Percentiles rank a stretch among this genome's conserved stretches.
phyloP scores from a whole-genome alignment of 2,113 vertebrate genomes.

The Pitta sordida region DNA sequence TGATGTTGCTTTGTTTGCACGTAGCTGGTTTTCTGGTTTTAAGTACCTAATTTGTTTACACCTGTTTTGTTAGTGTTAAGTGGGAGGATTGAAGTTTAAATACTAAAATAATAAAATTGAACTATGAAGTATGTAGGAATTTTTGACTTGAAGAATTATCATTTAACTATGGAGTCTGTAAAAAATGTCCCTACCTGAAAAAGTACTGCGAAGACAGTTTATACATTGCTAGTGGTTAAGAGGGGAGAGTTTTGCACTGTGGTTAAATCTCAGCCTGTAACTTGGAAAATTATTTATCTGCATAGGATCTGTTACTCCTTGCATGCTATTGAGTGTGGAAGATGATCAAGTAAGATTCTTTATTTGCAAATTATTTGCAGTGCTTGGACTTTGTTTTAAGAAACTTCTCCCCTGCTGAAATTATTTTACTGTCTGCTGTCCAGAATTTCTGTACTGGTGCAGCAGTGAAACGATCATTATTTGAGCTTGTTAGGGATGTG shows the following conservation, averaged over 20 bases:
- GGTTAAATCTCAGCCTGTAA: not conserved
- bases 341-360: not conserved
- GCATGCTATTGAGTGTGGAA: not conserved
- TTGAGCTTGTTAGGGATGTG: not conserved
- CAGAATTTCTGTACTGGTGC: not conserved
- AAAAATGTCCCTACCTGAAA: not conserved
- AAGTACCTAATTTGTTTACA: not conserved
- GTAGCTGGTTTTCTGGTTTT: not conserved
- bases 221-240: not conserved
- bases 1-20: not conserved
- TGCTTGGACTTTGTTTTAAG: not conserved
- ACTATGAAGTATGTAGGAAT: not conserved
- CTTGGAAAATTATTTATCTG: not conserved
- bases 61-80: not conserved
- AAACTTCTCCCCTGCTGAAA: not conserved
- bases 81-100: not conserved
- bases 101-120: not conserved
- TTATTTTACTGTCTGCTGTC: not conserved
- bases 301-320: not conserved
- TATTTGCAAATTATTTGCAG: not conserved
- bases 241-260: not conserved
- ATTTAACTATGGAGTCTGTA: not conserved
- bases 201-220: not conserved
- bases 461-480: not conserved
- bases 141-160: not conserved